Conservation (phyloP, 2,113 vertebrate species). For the Sapayoa aenigma region DNA sequence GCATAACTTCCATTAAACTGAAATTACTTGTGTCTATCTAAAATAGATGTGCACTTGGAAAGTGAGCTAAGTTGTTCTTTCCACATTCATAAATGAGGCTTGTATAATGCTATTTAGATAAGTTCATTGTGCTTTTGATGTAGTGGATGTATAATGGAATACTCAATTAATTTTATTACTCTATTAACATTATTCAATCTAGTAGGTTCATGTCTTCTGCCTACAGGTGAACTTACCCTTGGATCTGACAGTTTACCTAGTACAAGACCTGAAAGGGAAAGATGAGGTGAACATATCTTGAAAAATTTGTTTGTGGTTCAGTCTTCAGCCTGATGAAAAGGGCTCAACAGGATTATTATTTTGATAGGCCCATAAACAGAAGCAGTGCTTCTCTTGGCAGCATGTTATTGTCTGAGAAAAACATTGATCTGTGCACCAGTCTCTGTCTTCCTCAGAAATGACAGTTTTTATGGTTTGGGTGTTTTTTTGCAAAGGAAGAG, state of each 20-base stretch:
- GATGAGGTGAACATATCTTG: background rate
- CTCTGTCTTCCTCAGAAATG: background rate
- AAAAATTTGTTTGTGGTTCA: background rate
- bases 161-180: background rate
- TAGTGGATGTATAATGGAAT: background rate
- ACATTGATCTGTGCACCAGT: background rate
- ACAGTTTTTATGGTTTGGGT: background rate
- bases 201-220: background rate
- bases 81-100: background rate
- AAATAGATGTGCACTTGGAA: background rate
- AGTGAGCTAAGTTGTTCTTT: background rate
- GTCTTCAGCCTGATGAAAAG: background rate
- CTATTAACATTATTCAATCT: background rate
- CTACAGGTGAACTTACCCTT: background rate
- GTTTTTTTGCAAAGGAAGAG: background rate
- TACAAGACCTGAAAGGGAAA: background rate
- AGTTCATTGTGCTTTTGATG: background rate
- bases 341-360: background rate
- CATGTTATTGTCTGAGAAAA: background rate
- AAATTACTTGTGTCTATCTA: background rate
- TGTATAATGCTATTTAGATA: background rate
- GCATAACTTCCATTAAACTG: background rate
- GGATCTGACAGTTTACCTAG: background rate
- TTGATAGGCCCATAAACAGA: background rate
- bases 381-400: background rate